These are phyloP conservation scores for Rostratula benghalensis DNA, from an alignment of 2,113 vertebrate species.

Conservation along the genomic window DNA sequence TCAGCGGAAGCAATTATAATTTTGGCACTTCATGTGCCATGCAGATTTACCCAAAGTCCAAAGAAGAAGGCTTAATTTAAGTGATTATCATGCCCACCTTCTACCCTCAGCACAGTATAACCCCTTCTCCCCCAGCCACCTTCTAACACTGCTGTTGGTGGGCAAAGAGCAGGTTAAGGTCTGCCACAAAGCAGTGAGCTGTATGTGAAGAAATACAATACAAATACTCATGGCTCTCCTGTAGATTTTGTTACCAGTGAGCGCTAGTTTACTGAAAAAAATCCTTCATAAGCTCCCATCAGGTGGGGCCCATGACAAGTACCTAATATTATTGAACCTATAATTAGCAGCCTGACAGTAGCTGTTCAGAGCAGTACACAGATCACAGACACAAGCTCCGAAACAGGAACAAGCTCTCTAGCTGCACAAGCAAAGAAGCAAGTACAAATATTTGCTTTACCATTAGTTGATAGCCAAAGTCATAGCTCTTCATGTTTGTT, in stretches of 20 bases:
- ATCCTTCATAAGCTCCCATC: neutral
- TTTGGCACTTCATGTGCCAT: neutral
- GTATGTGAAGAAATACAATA: neutral
- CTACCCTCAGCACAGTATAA: neutral
- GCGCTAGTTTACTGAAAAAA: neutral
- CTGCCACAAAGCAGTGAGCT: neutral
- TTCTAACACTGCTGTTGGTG: neutral
- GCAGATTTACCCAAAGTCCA: neutral
- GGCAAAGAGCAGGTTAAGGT: neutral
- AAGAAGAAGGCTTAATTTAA: neutral
- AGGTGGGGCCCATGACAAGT: neutral
- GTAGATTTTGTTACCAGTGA: neutral
- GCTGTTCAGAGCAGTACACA: neutral
- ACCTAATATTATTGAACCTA: neutral
- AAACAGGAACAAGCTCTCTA: neutral
- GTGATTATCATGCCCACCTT: neutral
- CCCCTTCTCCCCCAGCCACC: neutral
- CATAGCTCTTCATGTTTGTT: neutral
- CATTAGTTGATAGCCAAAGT: neutral
- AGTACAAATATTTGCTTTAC: neutral
- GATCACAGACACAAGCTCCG: neutral
- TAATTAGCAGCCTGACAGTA: neutral
- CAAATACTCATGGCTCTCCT: neutral
- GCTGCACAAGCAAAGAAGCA: neutral
- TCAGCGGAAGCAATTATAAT: slow-evolving; percentile 40